A percentile compares a stretch with the other conserved stretches of the same genome.
Conservation (phyloP, 2,113 vertebrate species). For the Antechinus stuartii region DNA sequence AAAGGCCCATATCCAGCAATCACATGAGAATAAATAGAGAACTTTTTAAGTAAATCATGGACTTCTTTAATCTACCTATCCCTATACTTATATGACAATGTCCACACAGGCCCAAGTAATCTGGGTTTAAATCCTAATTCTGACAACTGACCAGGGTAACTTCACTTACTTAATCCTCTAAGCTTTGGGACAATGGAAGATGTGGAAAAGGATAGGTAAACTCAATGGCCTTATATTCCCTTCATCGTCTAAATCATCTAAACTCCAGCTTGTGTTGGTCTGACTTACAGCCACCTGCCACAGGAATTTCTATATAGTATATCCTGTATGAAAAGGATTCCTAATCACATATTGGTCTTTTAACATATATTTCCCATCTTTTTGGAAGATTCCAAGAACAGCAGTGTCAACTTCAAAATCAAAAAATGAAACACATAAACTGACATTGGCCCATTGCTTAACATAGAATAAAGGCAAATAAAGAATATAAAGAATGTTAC, state of each 20-base stretch:
- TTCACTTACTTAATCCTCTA: neutral
- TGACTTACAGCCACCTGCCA: neutral
- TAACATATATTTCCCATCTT: neutral
- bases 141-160: neutral
- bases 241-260: neutral
- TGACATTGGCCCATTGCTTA: neutral
- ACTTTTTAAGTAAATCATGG: neutral
- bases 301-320: neutral
- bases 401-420: neutral
- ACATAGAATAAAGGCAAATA: conserved; percentile 29
- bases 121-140: neutral
- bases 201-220: neutral
- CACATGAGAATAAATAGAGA: neutral
- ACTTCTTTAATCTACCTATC: neutral
- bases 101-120: neutral
- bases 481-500: neutral
- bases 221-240: neutral
- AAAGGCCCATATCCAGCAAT: neutral
- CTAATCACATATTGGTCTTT: neutral
- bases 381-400: neutral
- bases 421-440: conserved; percentile 38
- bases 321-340: neutral
- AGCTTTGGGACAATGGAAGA: neutral
- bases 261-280: neutral
- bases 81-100: neutral